Conservation (phyloP, 2,797 vertebrate genomes). For the Sebastes cheni region DNA sequence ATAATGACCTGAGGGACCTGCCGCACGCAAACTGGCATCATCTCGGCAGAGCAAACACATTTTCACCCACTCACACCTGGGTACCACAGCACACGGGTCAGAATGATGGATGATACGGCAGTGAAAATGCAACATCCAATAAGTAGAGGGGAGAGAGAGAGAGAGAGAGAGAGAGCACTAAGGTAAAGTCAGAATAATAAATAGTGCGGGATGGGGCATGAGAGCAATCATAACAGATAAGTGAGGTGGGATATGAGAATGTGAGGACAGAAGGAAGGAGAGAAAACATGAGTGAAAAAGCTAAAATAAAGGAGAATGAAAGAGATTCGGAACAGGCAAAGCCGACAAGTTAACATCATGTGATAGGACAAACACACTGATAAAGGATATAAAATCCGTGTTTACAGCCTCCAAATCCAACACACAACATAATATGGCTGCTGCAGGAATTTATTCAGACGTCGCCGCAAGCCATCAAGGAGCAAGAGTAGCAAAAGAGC, state of each 20-base stretch:
- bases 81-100: conserved; percentile 32
- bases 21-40: conserved; percentile 13
- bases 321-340: not conserved
- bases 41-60: not conserved
- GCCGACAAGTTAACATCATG: not conserved
- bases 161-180: not conserved
- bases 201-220: not conserved
- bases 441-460: conserved; percentile 36
- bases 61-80: conserved; percentile 33
- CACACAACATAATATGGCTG: conserved; percentile 2
- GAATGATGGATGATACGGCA: conserved; percentile 65
- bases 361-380: not conserved
- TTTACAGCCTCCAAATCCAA: conserved; percentile 6
- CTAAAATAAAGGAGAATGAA: not conserved
- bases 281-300: not conserved
- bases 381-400: conserved; percentile 1
- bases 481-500: conserved; percentile 33
- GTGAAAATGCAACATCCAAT: conserved; percentile 55
- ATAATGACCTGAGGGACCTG: conserved; percentile 35
- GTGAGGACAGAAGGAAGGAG: not conserved
- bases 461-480: conserved; percentile 23
- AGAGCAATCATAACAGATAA: conserved; percentile 10
- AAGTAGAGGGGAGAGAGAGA: not conserved
- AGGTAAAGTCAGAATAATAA: conserved; percentile 40
- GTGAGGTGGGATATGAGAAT: not conserved